Conservation (phyloP, 2,113 vertebrate species). For the Psilopogon haemacephalus region DNA sequence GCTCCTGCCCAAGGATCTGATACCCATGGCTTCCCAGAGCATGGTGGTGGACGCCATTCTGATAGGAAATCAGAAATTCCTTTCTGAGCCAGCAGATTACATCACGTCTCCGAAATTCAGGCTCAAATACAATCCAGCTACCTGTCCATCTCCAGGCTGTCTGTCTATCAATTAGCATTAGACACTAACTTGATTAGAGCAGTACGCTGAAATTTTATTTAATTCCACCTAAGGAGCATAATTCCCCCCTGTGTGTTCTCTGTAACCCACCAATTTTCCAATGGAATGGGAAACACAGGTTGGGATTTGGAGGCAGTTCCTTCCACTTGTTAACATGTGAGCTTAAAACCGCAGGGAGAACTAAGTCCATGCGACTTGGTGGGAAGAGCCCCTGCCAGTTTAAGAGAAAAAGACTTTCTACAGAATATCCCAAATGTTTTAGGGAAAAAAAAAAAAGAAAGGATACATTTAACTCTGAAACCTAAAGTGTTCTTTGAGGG, state of each 20-base stretch:
- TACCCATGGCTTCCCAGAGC: neutral
- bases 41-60: slow-evolving; percentile 33
- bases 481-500: slow-evolving; percentile 86
- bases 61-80: slow-evolving; percentile 59
- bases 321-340: slow-evolving; percentile 57
- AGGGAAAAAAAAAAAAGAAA: neutral
- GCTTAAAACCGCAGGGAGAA: slow-evolving; percentile 54
- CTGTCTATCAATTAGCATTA: slow-evolving; percentile 55
- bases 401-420: slow-evolving; percentile 43
- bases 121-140: slow-evolving; percentile 44
- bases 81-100: slow-evolving; percentile 33
- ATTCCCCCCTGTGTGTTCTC: slow-evolving; percentile 36
- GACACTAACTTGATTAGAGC: slow-evolving; percentile 63
- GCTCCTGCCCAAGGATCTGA: neutral
- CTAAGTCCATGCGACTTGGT: slow-evolving; percentile 21
- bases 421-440: slow-evolving; percentile 30
- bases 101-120: slow-evolving; percentile 37
- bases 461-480: slow-evolving; percentile 63
- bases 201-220: slow-evolving; percentile 59
- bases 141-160: slow-evolving; percentile 37
- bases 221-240: slow-evolving; percentile 48
- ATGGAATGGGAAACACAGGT: slow-evolving; percentile 56
- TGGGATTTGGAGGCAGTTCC: slow-evolving; percentile 37
- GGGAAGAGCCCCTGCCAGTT: slow-evolving; percentile 28
- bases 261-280: slow-evolving; percentile 48